Conservation (phyloP, 2,113 vertebrate genomes). For the Aythya baeri region DNA sequence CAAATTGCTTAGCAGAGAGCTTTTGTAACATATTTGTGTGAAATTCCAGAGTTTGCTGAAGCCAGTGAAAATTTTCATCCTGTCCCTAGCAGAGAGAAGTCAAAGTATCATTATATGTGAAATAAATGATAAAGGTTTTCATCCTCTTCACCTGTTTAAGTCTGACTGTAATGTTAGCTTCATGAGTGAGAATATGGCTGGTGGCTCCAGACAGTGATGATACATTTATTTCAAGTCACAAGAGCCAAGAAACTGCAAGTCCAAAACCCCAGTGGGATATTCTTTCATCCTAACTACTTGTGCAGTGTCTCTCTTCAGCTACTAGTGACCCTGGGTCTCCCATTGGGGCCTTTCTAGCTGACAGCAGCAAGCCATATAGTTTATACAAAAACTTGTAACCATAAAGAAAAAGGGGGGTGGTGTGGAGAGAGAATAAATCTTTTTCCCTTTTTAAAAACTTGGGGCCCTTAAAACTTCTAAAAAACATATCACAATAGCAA, state of each 20-base stretch:
- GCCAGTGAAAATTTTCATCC: neutral
- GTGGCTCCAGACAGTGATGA: conserved; percentile 33
- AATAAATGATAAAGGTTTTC: neutral
- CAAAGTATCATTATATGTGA: neutral
- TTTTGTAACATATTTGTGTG: neutral
- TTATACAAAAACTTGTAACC: neutral
- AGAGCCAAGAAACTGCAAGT: conserved; percentile 23
- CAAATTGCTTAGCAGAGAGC: neutral
- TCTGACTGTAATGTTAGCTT: neutral
- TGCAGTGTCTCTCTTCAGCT: conserved; percentile 27
- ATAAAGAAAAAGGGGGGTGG: neutral
- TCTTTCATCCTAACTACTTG: conserved; percentile 59
- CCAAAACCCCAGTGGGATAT: conserved; percentile 45
- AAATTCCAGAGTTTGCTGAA: neutral
- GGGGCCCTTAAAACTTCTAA: neutral
- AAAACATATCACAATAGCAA: neutral
- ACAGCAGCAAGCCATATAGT: neutral
- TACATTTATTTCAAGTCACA: conserved; percentile 49
- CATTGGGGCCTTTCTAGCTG: neutral
- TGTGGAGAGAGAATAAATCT: neutral
- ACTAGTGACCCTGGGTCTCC: conserved; percentile 33
- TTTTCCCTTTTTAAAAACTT: neutral
- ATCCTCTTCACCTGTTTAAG: neutral
- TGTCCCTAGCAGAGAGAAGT: neutral
- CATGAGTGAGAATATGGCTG: neutral